Base-by-base conservation (phyloP, 2,888 invertebrate species). In the Piscicola geometra region DNA sequence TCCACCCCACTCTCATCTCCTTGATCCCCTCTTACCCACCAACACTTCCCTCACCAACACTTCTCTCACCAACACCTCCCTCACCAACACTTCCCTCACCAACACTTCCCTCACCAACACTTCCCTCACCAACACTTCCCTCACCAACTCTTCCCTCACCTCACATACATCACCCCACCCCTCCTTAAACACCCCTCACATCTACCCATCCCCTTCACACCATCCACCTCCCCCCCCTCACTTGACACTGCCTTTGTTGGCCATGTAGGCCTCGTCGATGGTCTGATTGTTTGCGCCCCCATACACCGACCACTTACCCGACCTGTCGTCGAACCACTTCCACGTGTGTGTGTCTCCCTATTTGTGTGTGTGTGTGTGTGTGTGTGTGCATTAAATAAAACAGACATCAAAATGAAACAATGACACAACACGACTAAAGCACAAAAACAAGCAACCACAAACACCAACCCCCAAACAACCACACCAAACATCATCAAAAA, bases 261-360 rank as follows among this genome's bases (percentile, higher is more conserved):
- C 88, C 87, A 90, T 89, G 82, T 91, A 93, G 0, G 92, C 91
- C 80, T 91, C 90, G 80, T 92, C 91, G 71, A 93, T 92, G 0
- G 90, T 86, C 81, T 90, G 89, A 83, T 92, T 92, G 81, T 91
- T 92, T 9, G 88, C 85, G 2, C 88, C 86, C 0, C 90, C 90
- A 83, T 92, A 93, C 28, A 89, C 87, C 78, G 90, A 90, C 93
- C 93, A 93, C 82, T 90, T 90, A 1, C 91, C 91, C 18, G 90
- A 89, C n/a, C 90, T 89, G 71, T 92, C 88, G 84, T 93, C 92
- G 84, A 91, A 92, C 92, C 92, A 93, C 81, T 91, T 90, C 93
- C 93, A 93, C 25, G 83, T 82, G 73, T 87, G 86, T 77, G 81
- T 81, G 73, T 82, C 80, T 74, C 80, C 81, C 84, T 84, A 41